Evolutionary conservation across 2,888 invertebrate genomes (phyloP), one percentile per base, ranked within the genome.

Genomic region (Sphaeridia pumilis): DNA sequence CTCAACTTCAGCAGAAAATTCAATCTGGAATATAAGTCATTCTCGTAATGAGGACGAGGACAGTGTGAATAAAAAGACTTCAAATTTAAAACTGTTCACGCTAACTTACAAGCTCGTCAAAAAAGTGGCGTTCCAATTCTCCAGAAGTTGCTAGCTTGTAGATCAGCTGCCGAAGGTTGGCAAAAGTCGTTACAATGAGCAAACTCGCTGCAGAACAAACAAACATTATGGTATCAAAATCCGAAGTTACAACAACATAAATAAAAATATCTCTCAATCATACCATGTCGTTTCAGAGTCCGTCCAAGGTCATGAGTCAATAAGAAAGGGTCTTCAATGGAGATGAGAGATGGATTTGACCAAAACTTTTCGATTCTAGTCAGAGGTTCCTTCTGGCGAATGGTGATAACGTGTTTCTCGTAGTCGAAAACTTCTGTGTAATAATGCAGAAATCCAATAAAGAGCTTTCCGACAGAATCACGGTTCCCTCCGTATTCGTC

Each of bases 301-400:
- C 71, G 70, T 20, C 77, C 77, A 35, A 79, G 68, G 65, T 79
- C 79, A 64, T 78, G 78, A 53, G 64, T 69, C 31, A 74, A 67
- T 64, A 77, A 75, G 70, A 79, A 79, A 5, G 79, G 79, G 70
- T 79, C 79, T 70, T 79, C 78, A 58, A 79, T 75, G 27, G 76
- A 76, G 47, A 79, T 69, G 12, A 55, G 26, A 45, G 71, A 70
- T 46, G 70, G 70, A 2, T 72, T 70, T 63, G 72, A 73, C 78
- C 78, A 78, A 26, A 74, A 68, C 65, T 78, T 78, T 54, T 76
- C 74, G 63, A 75, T 71, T 51, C 75, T 71, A 1, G 71, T 70
- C 36, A 79, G 66, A 1, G 69, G 69, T 27, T 67, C 66, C 4
- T 60, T 65, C 60, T 73, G 74, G 17, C 74, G 66, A 34, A 77